Conservation (phyloP, 2,888 invertebrate species). For the Cephonodes hylas region DNA sequence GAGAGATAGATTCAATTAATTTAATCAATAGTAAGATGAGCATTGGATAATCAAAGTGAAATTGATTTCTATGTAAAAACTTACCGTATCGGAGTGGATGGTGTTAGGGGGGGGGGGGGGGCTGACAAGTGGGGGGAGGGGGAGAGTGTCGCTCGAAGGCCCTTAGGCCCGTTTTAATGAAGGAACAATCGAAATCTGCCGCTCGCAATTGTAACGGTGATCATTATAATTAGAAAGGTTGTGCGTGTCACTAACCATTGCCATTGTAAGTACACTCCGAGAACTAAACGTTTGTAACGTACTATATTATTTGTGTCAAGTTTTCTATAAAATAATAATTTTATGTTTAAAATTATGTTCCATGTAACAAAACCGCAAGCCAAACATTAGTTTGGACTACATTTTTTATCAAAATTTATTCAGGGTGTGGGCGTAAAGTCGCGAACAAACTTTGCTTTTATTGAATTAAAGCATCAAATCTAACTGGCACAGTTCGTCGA, state of each 20-base stretch:
- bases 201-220: neutral
- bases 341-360: too few relatives aligned
- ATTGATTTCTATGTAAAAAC: neutral
- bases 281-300: neutral
- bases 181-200: slow-evolving; percentile 10
- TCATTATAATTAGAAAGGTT: slow-evolving; percentile 8
- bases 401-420: too few relatives aligned
- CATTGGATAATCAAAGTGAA: neutral
- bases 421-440: too few relatives aligned
- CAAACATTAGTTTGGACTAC: too few relatives aligned
- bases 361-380: too few relatives aligned
- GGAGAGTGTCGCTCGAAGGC: neutral
- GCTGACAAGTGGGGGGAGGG: neutral
- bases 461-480: too few relatives aligned
- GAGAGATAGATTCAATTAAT: neutral
- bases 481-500: too few relatives aligned
- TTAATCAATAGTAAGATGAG: neutral
- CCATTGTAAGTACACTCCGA: neutral
- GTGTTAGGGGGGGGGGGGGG: neutral
- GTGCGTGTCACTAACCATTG: neutral
- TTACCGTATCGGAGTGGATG: neutral
- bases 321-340: too few relatives aligned
- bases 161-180: slow-evolving; percentile 6
- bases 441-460: too few relatives aligned
- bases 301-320: neutral